phyloP scores from a whole-genome alignment of 1,140 invertebrate species.

The Akabosia matsudoensis region DNA sequence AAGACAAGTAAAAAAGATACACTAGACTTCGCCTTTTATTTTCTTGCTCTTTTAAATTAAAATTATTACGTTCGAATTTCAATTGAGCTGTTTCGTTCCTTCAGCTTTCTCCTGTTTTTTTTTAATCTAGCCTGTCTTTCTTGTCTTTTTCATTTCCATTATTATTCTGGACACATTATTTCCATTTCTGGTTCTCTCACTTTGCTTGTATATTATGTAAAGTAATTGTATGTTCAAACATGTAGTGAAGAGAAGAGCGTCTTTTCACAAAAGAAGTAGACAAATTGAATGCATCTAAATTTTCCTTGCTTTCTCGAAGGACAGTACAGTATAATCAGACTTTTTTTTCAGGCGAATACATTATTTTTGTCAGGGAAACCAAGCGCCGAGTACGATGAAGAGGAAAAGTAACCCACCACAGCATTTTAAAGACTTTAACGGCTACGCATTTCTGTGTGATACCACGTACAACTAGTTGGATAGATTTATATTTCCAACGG shows the following conservation, averaged over 20 bases:
- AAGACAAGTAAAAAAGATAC: not conserved
- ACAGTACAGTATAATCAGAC: too few relatives aligned
- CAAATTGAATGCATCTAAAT: too few relatives aligned
- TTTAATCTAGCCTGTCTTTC: not conserved
- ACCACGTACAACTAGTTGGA: too few relatives aligned
- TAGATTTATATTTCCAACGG: too few relatives aligned
- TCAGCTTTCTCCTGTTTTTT: not conserved
- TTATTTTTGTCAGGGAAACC: too few relatives aligned
- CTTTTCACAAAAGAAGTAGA: too few relatives aligned
- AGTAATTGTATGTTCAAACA: constrained; percentile 11
- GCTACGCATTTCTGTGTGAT: too few relatives aligned
- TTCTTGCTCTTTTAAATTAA: constrained; percentile 13
- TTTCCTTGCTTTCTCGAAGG: too few relatives aligned
- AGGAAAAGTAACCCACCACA: not conserved
- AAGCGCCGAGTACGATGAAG: too few relatives aligned
- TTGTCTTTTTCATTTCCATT: not conserved
- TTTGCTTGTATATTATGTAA: not conserved
- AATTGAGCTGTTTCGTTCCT: constrained; percentile 17
- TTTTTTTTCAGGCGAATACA: not conserved
- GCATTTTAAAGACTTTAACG: not conserved
- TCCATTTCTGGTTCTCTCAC: not conserved
- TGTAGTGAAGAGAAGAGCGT: not conserved
- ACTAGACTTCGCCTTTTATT: too few relatives aligned
- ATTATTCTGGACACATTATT: constrained; percentile 1
- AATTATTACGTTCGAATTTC: constrained; percentile 22